Conservation (phyloP, 2,888 invertebrate species). For the Hypselothyrea guttata region DNA sequence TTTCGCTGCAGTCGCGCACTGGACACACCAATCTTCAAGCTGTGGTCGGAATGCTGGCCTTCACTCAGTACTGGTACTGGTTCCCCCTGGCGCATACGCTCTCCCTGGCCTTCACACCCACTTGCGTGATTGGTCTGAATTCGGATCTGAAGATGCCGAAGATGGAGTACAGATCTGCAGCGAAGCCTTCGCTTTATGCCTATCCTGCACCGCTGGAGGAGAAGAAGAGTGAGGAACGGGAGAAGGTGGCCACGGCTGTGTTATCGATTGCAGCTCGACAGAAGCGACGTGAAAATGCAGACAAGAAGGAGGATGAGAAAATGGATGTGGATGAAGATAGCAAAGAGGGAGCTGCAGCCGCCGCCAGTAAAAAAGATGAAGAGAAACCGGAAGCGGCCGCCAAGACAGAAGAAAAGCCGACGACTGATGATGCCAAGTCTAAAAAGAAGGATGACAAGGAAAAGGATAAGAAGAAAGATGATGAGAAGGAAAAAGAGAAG, state of each 20-base stretch:
- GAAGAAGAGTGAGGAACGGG: constrained; percentile 98
- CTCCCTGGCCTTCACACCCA: constrained; percentile 97
- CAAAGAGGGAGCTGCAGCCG: constrained; percentile 81
- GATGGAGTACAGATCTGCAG: constrained; percentile 94
- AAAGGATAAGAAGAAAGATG: constrained; percentile 62
- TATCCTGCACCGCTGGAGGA: constrained; percentile 98
- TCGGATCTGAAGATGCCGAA: constrained; percentile 96
- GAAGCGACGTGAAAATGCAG: constrained; percentile 90
- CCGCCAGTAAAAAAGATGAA: constrained; percentile 83
- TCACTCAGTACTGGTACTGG: constrained; percentile 99
- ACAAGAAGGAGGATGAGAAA: constrained; percentile 86
- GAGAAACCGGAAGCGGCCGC: constrained; percentile 52
- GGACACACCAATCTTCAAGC: constrained; percentile 98
- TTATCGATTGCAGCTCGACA: constrained; percentile 97
- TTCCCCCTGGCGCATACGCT: constrained; percentile 98
- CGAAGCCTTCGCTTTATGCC: constrained; percentile 96
- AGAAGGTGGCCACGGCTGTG: constrained; percentile 98
- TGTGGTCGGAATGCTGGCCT: constrained; percentile 97
- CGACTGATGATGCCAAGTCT: constrained; percentile 54
- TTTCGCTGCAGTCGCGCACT: constrained; percentile 96
- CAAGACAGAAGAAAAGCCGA: constrained; percentile 77
- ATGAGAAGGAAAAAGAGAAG: constrained; percentile 61
- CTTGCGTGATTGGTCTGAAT: constrained; percentile 96
- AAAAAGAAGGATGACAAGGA: constrained; percentile 79
- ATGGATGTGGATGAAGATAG: constrained; percentile 92